phyloP scores from a whole-genome alignment of 2,888 invertebrate genomes.

The Stegana nigrithorax region DNA sequence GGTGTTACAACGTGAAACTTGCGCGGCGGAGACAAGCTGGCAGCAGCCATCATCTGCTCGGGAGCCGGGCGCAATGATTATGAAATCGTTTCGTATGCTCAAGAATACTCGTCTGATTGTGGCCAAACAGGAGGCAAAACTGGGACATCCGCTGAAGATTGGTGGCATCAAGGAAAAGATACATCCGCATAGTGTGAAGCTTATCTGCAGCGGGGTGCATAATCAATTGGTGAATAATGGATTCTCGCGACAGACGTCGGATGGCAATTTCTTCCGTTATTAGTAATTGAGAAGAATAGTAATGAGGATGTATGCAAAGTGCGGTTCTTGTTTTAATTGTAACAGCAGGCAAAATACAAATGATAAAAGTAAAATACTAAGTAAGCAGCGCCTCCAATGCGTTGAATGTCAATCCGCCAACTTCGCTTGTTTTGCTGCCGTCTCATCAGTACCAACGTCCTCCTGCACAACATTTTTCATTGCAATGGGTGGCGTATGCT shows the following conservation, averaged over 20 bases:
- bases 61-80: conserved; percentile 64
- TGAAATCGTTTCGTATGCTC: conserved; percentile 72
- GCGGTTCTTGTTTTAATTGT: background rate
- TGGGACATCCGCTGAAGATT: conserved; percentile 70
- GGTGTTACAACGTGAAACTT: conserved; percentile 77
- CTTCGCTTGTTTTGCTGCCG: conserved; percentile 46
- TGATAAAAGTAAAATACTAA: conserved; percentile 10
- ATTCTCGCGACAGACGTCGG: conserved; percentile 81
- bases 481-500: background rate
- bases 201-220: conserved; percentile 85
- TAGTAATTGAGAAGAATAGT: conserved; percentile 53
- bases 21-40: conserved; percentile 60
- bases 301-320: background rate
- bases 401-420: conserved; percentile 44
- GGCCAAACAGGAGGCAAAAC: conserved; percentile 64
- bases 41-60: conserved; percentile 34
- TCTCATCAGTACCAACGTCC: conserved; percentile 9
- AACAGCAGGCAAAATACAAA: background rate
- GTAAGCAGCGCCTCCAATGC: no score
- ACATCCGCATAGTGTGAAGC: conserved; percentile 80
- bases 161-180: conserved; percentile 73
- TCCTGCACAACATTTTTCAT: conserved; percentile 26
- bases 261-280: conserved; percentile 79
- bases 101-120: conserved; percentile 71
- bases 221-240: conserved; percentile 85